Conservation (phyloP, 2,888 invertebrate species). For the Tinea trinotella region DNA sequence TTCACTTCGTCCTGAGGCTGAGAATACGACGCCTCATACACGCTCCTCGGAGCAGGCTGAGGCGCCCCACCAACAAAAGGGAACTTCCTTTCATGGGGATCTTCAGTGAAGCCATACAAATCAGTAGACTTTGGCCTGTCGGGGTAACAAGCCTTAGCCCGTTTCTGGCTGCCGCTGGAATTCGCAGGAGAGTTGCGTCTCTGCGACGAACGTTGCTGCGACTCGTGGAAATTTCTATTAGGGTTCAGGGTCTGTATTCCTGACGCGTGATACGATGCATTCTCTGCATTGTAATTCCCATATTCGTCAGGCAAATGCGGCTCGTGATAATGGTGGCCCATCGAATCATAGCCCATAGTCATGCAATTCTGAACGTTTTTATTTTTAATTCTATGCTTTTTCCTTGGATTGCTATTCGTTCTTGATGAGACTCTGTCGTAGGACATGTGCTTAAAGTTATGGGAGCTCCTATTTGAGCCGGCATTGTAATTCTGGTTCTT, state of each 20-base stretch:
- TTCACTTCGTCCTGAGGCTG: slow-evolving; percentile 70
- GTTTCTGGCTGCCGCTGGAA: slow-evolving; percentile 64
- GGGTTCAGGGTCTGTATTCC: slow-evolving; percentile 66
- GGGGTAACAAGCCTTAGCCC: slow-evolving; percentile 68
- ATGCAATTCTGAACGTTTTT: slow-evolving; percentile 70
- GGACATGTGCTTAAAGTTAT: slow-evolving; percentile 68
- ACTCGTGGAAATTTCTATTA: slow-evolving; percentile 63
- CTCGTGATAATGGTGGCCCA: slow-evolving; percentile 65
- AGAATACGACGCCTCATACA: slow-evolving; percentile 68
- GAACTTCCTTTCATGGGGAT: slow-evolving; percentile 54
- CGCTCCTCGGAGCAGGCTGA: slow-evolving; percentile 62
- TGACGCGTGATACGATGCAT: slow-evolving; percentile 65
- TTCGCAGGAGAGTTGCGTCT: slow-evolving; percentile 62
- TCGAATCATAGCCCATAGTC: slow-evolving; percentile 74
- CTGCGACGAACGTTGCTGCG: slow-evolving; percentile 53
- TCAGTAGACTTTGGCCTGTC: slow-evolving; percentile 77
- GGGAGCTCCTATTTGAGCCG: slow-evolving; percentile 62
- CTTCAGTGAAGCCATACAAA: slow-evolving; percentile 69
- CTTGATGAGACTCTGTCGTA: slow-evolving; percentile 64
- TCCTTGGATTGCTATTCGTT: slow-evolving; percentile 66
- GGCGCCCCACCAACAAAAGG: slow-evolving; percentile 59
- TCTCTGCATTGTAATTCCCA: slow-evolving; percentile 61
- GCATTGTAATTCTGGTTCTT: slow-evolving; percentile 71
- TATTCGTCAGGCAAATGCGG: slow-evolving; percentile 67
- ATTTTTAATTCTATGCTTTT: slow-evolving; percentile 64